phyloP scores from a whole-genome alignment of 2,888 invertebrate species.

The Scrobipalpa atriplicella region DNA sequence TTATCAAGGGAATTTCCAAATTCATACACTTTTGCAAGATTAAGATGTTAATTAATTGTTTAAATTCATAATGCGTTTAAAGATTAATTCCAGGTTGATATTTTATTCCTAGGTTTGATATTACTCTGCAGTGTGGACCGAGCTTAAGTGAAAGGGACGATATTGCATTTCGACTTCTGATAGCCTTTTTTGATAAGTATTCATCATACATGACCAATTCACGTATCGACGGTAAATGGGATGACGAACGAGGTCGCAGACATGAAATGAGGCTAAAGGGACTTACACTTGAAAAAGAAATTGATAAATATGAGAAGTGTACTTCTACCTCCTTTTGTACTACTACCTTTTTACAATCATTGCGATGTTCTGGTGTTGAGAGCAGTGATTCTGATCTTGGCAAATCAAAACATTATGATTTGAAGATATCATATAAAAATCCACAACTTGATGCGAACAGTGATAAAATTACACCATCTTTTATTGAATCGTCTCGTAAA shows the following conservation, averaged over 20 bases:
- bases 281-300: not conserved
- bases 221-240: not conserved
- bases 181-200: not conserved
- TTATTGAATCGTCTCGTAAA: too few relatives aligned
- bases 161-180: not conserved
- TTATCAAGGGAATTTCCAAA: too few relatives aligned
- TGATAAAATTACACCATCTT: too few relatives aligned
- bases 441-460: too few relatives aligned
- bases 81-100: not conserved
- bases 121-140: constrained; percentile 1
- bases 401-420: too few relatives aligned
- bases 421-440: too few relatives aligned
- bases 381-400: too few relatives aligned
- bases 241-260: not conserved
- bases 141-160: constrained; percentile 1
- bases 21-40: too few relatives aligned
- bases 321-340: not conserved
- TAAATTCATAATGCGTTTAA: not conserved
- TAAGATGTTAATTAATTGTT: too few relatives aligned
- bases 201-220: not conserved
- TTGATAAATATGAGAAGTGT: not conserved
- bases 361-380: not conserved
- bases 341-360: not conserved
- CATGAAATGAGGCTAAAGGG: not conserved
- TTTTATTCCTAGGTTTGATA: constrained; percentile 4